These are phyloP conservation scores for Diadophis punctatus DNA, from an alignment of 2,113 vertebrate species.

Conservation along the genomic window DNA sequence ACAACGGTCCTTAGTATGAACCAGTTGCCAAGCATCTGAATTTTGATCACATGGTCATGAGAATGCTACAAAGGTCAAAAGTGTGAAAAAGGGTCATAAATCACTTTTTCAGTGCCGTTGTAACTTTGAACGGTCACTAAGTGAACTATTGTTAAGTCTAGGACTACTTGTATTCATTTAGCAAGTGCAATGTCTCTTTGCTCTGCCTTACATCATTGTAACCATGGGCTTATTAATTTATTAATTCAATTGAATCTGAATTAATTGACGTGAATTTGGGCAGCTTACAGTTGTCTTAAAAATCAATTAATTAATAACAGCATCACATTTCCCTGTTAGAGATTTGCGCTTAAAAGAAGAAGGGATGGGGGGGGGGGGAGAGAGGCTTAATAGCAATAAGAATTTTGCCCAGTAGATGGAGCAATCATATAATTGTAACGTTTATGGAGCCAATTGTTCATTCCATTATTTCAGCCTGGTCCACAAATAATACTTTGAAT, in stretches of 20 bases:
- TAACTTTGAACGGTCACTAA: too few species aligned
- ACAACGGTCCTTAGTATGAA: too few species aligned
- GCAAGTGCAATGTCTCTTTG: neutral
- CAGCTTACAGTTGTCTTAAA: neutral
- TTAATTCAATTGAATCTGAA: neutral
- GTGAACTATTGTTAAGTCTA: too few species aligned
- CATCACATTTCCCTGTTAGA: neutral
- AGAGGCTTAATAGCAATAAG: neutral
- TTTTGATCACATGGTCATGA: too few species aligned
- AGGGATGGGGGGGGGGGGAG: too few species aligned
- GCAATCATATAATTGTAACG: neutral
- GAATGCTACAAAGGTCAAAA: too few species aligned
- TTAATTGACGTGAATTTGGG: neutral
- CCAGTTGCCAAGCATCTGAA: too few species aligned
- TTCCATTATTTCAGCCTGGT: fast-evolving
- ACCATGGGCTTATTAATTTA: neutral
- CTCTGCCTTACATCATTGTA: neutral
- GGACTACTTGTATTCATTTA: too few species aligned
- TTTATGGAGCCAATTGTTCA: neutral
- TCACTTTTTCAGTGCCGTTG: too few species aligned
- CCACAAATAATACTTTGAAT: neutral
- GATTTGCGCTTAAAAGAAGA: neutral
- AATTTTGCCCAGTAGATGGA: constrained; percentile 51
- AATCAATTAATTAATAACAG: neutral
- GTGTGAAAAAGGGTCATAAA: too few species aligned